These are phyloP conservation scores for Chlorops oryzae DNA, from an alignment of 1,140 invertebrate species.

Conservation along the genomic window DNA sequence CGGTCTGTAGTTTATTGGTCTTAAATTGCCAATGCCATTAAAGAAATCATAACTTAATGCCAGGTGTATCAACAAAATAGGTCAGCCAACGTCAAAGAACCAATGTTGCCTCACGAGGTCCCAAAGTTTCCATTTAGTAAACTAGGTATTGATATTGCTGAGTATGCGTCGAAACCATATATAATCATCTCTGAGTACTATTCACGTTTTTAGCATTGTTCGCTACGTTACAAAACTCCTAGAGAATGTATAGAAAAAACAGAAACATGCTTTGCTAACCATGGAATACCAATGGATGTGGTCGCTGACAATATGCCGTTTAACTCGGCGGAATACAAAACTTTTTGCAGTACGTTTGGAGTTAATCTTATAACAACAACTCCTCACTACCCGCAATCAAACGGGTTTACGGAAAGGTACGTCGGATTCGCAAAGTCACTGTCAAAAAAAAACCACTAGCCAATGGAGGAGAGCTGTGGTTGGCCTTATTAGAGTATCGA, in stretches of 20 bases:
- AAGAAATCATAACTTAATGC: background rate
- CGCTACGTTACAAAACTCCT: conserved; percentile 26
- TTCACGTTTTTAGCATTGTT: conserved; percentile 33
- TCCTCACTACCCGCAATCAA: conserved; percentile 29
- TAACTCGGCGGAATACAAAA: conserved; percentile 21
- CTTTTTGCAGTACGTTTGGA: conserved; percentile 28
- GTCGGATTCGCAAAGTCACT: conserved; percentile 32
- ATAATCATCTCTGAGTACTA: conserved; percentile 37
- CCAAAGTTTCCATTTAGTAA: background rate
- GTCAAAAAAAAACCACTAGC: conserved; percentile 26
- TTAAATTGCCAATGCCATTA: background rate
- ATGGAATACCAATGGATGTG: conserved; percentile 29
- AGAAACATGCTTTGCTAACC: conserved; percentile 26
- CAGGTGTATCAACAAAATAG: background rate
- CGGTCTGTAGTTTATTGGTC: conserved; percentile 5
- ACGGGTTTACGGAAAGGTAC: no score
- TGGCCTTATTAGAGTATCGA: conserved; percentile 14
- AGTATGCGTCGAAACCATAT: conserved; percentile 14
- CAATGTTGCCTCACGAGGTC: background rate
- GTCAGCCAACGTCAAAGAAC: background rate
- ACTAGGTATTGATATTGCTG: background rate
- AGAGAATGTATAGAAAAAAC: conserved; percentile 18
- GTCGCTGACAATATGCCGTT: conserved; percentile 32
- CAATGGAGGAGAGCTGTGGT: conserved; percentile 16
- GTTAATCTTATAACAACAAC: conserved; percentile 25